Evolutionary conservation across 2,888 invertebrate species (phyloP), one percentile per base, ranked within the genome.

Genomic region (Pyrgus malvae): DNA sequence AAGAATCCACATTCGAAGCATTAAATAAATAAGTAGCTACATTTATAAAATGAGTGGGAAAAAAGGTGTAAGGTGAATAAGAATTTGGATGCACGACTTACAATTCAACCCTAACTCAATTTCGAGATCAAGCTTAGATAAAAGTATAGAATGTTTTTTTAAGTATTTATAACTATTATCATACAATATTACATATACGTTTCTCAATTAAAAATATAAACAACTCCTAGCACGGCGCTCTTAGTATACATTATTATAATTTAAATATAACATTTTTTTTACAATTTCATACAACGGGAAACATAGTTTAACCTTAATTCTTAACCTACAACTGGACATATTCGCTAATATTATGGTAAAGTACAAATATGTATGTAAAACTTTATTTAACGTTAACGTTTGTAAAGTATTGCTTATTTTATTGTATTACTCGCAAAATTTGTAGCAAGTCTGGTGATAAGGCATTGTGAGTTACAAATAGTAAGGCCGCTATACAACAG

Each of bases 191-290:
- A 49, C 31, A 31, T 41, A 49, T 14, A 23, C 12, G 12, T 49
- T 33, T 21, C 5, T 49, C 14, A 16, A 31, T 29, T 55, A 55
- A 48, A 40, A 51, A 51, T 46, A 49, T 54, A 58, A 48, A 55
- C 40, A 59, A 35, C 37, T 50, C 44, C 45, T 38, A 33, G 41
- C 21, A 27, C n/a, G 21, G 33, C 35, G 42, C 40, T 40, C 33
- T 50, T 9, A 57, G 37, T 46, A 45, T 55, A 48, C 23, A 48
- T 17, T 16, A 37, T 38, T 31, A 23, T 41, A 31, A 11, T 38
- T 19, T 33, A 46, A 23, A 44, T 46, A 48, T 55, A 59, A 53
- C 53, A 55, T 59, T 57, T 59, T 59, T 57, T 59, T 51, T 59
- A 59, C 51, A 59, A 29, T 14, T 53, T 48, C 45, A 40, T 49